A percentile compares a stretch with the other conserved stretches of the same genome.
Conservation (phyloP, 2,797 vertebrate species). For the Sylvia borin region DNA sequence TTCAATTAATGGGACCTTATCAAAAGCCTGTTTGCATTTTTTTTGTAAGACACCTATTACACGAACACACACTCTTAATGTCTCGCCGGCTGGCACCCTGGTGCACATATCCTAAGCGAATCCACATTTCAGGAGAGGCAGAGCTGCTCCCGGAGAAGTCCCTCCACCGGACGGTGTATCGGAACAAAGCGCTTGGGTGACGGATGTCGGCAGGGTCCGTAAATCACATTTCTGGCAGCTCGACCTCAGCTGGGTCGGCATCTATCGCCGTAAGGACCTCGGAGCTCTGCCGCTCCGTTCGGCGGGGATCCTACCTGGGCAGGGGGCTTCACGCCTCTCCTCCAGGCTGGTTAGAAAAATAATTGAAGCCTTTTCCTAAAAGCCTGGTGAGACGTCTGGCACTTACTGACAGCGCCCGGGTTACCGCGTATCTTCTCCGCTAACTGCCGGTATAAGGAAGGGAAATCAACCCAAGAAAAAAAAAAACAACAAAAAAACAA, state of each 20-base stretch:
- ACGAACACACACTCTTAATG: neutral
- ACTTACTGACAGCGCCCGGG: neutral
- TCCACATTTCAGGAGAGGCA: neutral
- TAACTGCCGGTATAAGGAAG: neutral
- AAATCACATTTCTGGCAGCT: neutral
- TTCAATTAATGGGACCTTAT: conserved; percentile 33
- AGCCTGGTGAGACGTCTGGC: neutral
- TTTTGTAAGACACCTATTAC: neutral
- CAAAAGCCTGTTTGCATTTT: neutral
- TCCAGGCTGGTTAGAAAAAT: neutral
- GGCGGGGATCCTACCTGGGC: neutral
- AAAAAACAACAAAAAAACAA: neutral
- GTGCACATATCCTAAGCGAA: neutral
- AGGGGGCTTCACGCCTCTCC: neutral
- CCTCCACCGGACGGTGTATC: neutral
- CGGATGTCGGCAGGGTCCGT: neutral
- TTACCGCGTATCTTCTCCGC: neutral
- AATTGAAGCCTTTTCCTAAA: neutral
- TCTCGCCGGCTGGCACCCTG: neutral
- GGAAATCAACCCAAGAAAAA: neutral
- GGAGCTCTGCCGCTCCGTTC: neutral
- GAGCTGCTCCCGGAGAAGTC: neutral
- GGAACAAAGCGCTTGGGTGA: neutral
- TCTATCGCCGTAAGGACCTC: neutral
- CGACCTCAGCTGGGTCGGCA: neutral